Percentiles rank a stretch among this genome's conserved stretches.
phyloP scores from a whole-genome alignment of 2,113 vertebrate genomes.

The Cyphomyrus plagiostoma region DNA sequence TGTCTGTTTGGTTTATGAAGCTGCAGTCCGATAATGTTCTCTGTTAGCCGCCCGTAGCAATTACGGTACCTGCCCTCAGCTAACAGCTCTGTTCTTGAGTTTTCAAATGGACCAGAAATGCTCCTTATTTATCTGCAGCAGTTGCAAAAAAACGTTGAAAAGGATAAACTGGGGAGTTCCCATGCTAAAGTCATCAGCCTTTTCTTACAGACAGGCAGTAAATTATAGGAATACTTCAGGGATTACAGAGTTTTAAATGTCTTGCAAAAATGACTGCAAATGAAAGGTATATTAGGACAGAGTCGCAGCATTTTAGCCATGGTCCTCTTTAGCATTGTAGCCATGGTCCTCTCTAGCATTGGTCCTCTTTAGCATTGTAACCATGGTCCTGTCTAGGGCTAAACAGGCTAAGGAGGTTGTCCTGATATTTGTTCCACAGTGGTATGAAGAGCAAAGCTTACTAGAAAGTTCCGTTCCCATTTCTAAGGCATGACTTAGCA shows the following conservation, averaged over 20 bases:
- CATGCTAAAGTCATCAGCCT: not conserved
- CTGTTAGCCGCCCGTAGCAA: not conserved
- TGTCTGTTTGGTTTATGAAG: not conserved
- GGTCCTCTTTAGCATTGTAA: not conserved
- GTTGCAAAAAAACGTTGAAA: not conserved
- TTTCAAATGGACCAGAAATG: not conserved
- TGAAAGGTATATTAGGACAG: not conserved
- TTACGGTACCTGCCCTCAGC: too few species aligned
- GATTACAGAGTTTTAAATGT: conserved; percentile 11
- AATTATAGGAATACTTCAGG: not conserved
- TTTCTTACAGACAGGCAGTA: not conserved
- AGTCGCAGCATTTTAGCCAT: not conserved
- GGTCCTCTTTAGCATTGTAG: too few species aligned
- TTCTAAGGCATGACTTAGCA: not conserved
- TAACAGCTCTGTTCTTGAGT: not conserved
- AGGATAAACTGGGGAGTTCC: not conserved
- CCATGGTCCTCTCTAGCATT: too few species aligned
- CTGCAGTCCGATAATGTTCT: not conserved
- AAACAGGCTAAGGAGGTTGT: not conserved
- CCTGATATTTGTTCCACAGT: not conserved
- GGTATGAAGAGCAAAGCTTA: not conserved
- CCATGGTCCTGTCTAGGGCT: too few species aligned
- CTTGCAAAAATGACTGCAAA: not conserved
- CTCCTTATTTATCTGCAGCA: not conserved
- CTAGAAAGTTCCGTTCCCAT: not conserved